Base-by-base conservation (phyloP, 1,140 invertebrate genomes). In the Forficula auricularia region DNA sequence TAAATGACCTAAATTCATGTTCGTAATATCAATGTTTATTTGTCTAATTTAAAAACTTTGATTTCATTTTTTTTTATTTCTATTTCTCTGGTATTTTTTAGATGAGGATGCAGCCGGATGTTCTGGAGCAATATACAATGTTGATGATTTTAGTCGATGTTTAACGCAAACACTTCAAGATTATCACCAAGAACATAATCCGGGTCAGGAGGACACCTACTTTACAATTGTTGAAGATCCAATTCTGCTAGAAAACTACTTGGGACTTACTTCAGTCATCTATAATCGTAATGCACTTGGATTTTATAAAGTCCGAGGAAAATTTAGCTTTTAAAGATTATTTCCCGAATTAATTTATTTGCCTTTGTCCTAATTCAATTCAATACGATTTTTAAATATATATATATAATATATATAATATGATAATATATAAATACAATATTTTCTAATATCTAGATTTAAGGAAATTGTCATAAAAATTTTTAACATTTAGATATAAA, bases 241-340 rank as follows among this genome's bases (percentile, higher is more conserved):
- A 3, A 80, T 89, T 31, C 56, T 84, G 6, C 71, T 88, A 43
- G 75, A 85, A 54, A 84, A 77, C 57, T 88, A 88, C 52, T 63
- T 82, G 1, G 81, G 82, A 9, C 48, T 87, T 14, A 70, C 74
- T 4, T 81, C 83, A 2, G 56, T 86, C 12, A 66, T 89, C n/a
- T 82, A 83, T 55, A 89, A 89, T 60, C 77, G 79, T 51, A 81
- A 79, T 49, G 70, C 73, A 38, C 63, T 88, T 52, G 85, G 85
- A 10, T 89, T 84, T 60, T 86, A 83, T 58, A 84, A 84, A 63
- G 76, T 85, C 33, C 68, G 83, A 47, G 82, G 82, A 38, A 82
- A 82, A 61, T 72, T 87, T 52, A 85, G 82, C 56, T 89, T 87
- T 58, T 88, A 72, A 73, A 36, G 22, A 4, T 20, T 18, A 22